Evolutionary conservation across 2,113 vertebrate species (phyloP).

Genomic region (Etheostoma spectabile): DNA sequence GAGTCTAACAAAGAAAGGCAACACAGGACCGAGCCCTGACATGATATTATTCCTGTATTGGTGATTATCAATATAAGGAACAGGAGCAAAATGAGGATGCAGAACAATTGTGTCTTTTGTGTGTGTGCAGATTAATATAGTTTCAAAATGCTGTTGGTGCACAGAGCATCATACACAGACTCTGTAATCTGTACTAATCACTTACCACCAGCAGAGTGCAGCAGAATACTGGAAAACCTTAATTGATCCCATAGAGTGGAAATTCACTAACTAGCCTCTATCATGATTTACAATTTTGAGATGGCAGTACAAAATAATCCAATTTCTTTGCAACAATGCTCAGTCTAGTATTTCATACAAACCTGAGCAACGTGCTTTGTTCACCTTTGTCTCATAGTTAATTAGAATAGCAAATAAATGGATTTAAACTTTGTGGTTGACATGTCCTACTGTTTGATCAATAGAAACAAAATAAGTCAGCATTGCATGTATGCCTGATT

Average conservation of each 20-base stretch:
- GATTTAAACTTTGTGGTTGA: not conserved
- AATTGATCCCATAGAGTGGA: too few relatives aligned
- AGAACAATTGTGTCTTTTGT: conserved; percentile 8
- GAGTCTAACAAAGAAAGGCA: not conserved
- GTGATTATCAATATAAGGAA: not conserved
- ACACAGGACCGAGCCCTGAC: not conserved
- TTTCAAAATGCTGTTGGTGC: not conserved
- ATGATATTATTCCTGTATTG: not conserved
- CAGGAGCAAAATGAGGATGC: not conserved
- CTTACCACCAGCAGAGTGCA: conserved; percentile 74
- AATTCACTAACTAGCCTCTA: too few relatives aligned
- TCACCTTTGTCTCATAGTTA: not conserved
- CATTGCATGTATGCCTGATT: not conserved
- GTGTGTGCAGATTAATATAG: conserved; percentile 1
- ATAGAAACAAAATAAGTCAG: conserved; percentile 9
- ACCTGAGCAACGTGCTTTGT: not conserved
- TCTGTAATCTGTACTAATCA: conserved; percentile 10
- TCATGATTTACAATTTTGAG: not conserved
- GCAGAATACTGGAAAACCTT: conserved; percentile 27
- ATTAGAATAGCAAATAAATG: not conserved
- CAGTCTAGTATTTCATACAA: not conserved
- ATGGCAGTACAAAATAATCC: not conserved
- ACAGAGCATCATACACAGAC: not conserved
- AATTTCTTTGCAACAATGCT: not conserved
- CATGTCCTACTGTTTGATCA: not conserved